These are phyloP conservation scores for Omphaloscelis lunosa DNA, from an alignment of 2,888 invertebrate genomes.

Conservation along the genomic window DNA sequence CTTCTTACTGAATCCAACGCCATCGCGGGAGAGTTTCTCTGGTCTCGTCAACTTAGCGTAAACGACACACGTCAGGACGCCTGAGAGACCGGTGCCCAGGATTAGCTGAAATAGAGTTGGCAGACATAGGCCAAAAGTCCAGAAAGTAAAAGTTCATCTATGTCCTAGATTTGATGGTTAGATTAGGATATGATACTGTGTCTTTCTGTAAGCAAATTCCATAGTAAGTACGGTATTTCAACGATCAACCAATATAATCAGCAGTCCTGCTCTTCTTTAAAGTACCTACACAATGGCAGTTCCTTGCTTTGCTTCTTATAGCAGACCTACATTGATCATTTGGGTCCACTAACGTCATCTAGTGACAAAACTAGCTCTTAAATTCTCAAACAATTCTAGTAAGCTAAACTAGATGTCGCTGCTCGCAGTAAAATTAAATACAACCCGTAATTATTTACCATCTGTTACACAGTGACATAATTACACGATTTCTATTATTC, in stretches of 20 bases:
- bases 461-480: slow-evolving; percentile 16
- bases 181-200: neutral
- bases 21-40: slow-evolving; percentile 93
- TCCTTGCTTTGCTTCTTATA: too few relatives aligned
- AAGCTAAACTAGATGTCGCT: slow-evolving; percentile 38
- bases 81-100: slow-evolving; percentile 87
- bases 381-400: neutral
- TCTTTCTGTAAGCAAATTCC: neutral
- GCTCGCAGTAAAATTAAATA: neutral
- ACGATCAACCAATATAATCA: neutral
- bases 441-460: slow-evolving; percentile 1
- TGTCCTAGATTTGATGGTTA: neutral
- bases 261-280: neutral
- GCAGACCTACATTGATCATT: neutral
- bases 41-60: slow-evolving; percentile 96
- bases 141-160: neutral
- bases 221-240: neutral
- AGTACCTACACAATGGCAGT: neutral
- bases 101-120: slow-evolving; percentile 78
- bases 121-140: neutral
- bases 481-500: slow-evolving; percentile 51
- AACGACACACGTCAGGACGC: slow-evolving; percentile 92
- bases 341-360: slow-evolving; percentile 17
- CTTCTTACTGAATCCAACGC: slow-evolving; percentile 95
- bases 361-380: neutral